These are phyloP conservation scores for Rosalia funebris DNA, from an alignment of 2,888 invertebrate species.

Conservation along the genomic window DNA sequence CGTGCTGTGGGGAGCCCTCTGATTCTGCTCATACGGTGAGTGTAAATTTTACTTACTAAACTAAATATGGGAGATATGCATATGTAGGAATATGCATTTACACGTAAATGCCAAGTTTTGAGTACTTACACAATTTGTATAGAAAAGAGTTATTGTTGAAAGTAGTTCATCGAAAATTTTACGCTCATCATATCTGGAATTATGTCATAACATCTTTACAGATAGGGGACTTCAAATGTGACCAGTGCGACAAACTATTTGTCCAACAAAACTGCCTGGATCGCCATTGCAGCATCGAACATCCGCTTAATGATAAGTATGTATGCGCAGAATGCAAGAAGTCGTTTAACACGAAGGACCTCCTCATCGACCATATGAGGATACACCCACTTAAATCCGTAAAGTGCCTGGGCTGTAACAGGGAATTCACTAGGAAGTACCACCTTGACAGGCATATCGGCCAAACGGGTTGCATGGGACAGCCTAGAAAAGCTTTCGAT, in stretches of 20 bases:
- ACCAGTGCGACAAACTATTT: constrained; percentile 78
- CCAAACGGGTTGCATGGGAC: constrained; percentile 76
- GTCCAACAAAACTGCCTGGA: constrained; percentile 73
- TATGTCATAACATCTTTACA: no score
- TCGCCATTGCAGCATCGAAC: constrained; percentile 75
- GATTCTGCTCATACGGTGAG: constrained; percentile 67
- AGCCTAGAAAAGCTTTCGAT: constrained; percentile 65
- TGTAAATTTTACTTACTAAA: no score
- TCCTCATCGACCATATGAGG: constrained; percentile 74
- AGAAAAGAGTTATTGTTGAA: no score
- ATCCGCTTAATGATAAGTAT: constrained; percentile 71
- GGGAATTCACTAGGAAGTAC: constrained; percentile 79
- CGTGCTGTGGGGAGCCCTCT: constrained; percentile 70
- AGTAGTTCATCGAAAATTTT: no score
- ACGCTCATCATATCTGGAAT: no score
- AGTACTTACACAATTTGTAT: no score
- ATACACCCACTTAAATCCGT: constrained; percentile 73
- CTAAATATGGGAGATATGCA: no score
- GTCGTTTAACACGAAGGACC: constrained; percentile 71
- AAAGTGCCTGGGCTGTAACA: constrained; percentile 75
- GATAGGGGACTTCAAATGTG: constrained; percentile 68
- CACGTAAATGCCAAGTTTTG: no score
- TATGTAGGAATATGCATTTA: no score
- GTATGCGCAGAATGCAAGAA: constrained; percentile 75
- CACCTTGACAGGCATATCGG: constrained; percentile 77